Evolutionary conservation across 64 coral and sea anemone genomes (phyloP), one percentile per base, ranked within the genome.

Genomic region (Dendrophyllia cribrosa): DNA sequence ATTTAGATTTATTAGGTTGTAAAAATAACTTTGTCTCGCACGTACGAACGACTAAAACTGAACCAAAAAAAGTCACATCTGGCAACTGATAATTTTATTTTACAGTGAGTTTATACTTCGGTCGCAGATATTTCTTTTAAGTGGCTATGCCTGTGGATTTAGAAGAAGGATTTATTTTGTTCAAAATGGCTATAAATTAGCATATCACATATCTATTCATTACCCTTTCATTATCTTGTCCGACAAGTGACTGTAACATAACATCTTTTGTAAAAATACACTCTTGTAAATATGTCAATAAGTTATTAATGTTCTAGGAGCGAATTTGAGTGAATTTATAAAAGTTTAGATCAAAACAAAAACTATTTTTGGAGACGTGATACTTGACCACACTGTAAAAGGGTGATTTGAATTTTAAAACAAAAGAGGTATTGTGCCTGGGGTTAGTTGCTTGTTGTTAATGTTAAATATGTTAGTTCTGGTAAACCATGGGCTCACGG

Each of bases 251-350:
- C 12, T 50, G 44, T 75, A 34, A 47, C 47, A 75, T 75, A 75
- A 49, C 44, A 12, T 8, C 67, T 70, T 70, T 43, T 70, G 3
- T 70, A 25, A 4, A 22, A 26, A 25, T 34, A 26, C 24, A 11
- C n/a, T 70, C 23, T 51, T 75, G 72, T 75, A 75, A 75, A 75
- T 75, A 75, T 75, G 72, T 9, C 4, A 75, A 49, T 75, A 75
- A 20, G 14, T 50, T 20, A 8, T 6, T 4, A 19, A 48, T 7
- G 7, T 49, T 56, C 53, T 56, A 56, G 53, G 7, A 75, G 72
- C 15, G 46, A 49, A 48, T 5, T 51, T 45, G 43, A 75, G 47
- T 75, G 72, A 75, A 17, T 75, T 75, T 12, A 72, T 72, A 44
- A 72, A 17, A 51, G 72, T 75, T 75, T 70, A 75, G 45, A 49